Evolutionary conservation across 2,797 vertebrate species (phyloP), one percentile per base, ranked within the genome.

Genomic region (Cottoperca gobio): DNA sequence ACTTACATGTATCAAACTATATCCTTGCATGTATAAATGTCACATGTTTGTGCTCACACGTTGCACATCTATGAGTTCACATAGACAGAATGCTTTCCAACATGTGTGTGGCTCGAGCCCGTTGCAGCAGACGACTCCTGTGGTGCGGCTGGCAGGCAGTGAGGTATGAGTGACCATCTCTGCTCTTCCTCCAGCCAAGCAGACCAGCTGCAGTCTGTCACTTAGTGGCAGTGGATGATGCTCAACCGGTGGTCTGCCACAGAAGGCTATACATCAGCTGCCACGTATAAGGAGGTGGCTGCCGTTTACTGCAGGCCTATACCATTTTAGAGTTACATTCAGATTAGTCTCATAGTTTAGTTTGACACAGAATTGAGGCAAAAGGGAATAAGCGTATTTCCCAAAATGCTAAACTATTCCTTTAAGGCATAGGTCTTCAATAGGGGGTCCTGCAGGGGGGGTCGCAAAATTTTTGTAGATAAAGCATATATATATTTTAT

Each of bases 111-210:
- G 70, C 59, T 70, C 72, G 33, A 82, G 80, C 83, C 79, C 73
- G 70, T 91, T 83, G 83, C 77, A 66, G 78, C 75, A 28, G 86
- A 81, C 60, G 77, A 73, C 85, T 88, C 90, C 81, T 81, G 88
- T 39, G 43, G 87, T 58, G 91, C 45, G 28, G 73, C 83, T 85
- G 73, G 86, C 84, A 85, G 89, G 74, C 82, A 21, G 59, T 42
- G 75, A 84, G 81, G 82, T 76, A 70, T 43, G 82, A 83, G 82
- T 52, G 77, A 88, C 85, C 81, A 62, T 91, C 88, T 68, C 65
- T 65, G 80, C 78, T 79, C 78, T 58, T 78, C 78, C 48, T 81
- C 78, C 85, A 10, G 70, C 86, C 59, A 68, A 69, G 86, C 73
- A 26, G 59, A 83, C 69, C 73, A 65, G 82, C 75, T 61, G 4